These are phyloP conservation scores for Neodon shergylaensis DNA, from an alignment of 2,113 vertebrate species.

Conservation along the genomic window DNA sequence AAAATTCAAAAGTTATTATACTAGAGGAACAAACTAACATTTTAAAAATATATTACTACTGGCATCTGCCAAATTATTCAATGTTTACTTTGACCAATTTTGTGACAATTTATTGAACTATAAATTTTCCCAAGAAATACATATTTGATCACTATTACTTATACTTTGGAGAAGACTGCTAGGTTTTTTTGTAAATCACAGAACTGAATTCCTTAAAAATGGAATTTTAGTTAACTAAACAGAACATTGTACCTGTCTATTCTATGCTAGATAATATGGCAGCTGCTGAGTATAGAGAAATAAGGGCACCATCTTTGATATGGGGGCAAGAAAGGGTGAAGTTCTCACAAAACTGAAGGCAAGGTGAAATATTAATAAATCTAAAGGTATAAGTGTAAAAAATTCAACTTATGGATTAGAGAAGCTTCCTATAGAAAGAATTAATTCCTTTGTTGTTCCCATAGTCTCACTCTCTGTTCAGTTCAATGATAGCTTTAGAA, in stretches of 20 bases:
- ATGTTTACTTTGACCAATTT: not conserved
- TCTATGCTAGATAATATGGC: not conserved
- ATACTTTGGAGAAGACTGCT: not conserved
- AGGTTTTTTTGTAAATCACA: not conserved
- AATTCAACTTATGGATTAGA: accelerated
- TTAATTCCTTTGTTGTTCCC: accelerated
- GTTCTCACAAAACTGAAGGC: not conserved
- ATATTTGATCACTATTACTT: not conserved
- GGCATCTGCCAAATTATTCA: not conserved
- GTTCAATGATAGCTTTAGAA: not conserved
- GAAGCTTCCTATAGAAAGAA: not conserved
- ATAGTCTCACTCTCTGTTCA: not conserved
- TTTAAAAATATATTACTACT: not conserved
- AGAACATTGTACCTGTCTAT: not conserved
- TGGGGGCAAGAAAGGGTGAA: not conserved
- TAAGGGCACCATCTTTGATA: accelerated
- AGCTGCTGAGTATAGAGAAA: not conserved
- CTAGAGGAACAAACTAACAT: not conserved
- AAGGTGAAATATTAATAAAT: not conserved
- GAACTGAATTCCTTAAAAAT: not conserved
- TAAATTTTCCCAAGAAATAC: not conserved
- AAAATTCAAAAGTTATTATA: not conserved
- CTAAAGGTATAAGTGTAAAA: not conserved
- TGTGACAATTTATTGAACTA: too few species aligned
- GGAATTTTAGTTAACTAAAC: not conserved